phyloP scores from a whole-genome alignment of 2,888 invertebrate species.

The Ptychoptera albimana region DNA sequence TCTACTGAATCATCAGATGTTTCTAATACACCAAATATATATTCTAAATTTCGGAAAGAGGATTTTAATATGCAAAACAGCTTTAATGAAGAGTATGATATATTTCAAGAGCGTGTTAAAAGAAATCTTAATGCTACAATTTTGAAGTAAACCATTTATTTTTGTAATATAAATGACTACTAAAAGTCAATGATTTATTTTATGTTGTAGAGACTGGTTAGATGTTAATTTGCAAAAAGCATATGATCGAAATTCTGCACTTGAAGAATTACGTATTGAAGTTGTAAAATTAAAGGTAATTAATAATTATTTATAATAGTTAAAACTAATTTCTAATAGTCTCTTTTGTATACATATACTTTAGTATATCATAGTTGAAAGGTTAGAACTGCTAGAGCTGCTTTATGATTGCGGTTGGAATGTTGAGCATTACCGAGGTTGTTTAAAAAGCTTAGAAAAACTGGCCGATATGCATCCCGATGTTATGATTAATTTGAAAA shows the following conservation, averaged over 20 bases:
- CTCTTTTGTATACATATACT: no score
- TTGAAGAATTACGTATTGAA: constrained; percentile 53
- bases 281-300: constrained; percentile 33
- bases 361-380: constrained; percentile 12
- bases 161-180: not conserved
- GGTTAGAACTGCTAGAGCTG: constrained; percentile 40
- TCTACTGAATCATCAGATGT: constrained; percentile 17
- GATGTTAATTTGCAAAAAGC: constrained; percentile 51
- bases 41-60: constrained; percentile 1
- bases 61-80: not conserved
- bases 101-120: not conserved
- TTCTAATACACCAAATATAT: not conserved
- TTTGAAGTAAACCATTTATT: not conserved
- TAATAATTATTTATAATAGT: not conserved
- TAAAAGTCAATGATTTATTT: not conserved
- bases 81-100: not conserved
- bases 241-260: constrained; percentile 45
- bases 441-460: constrained; percentile 65
- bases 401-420: constrained; percentile 80
- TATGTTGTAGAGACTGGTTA: constrained; percentile 47
- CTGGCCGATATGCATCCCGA: constrained; percentile 59
- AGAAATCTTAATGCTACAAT: not conserved
- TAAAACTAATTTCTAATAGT: no score
- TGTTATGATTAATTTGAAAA: constrained; percentile 49
- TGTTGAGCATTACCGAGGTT: constrained; percentile 78